phyloP scores from a whole-genome alignment of 2,888 invertebrate genomes.

The Therioaphis trifolii region DNA sequence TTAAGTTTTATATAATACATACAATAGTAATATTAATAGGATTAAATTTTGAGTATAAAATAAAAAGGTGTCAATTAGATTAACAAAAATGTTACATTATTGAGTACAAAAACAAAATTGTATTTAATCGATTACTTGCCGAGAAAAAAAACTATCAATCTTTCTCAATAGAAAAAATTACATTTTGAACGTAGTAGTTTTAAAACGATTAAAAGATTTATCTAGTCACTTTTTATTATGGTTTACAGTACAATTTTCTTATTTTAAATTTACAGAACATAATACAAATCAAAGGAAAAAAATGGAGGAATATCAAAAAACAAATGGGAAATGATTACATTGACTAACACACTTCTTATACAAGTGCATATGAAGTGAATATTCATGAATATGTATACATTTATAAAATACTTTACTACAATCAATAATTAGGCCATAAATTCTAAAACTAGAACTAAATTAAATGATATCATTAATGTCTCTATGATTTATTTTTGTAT shows the following conservation, averaged over 20 bases:
- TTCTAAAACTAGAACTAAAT: constrained; percentile 11
- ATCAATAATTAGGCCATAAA: neutral
- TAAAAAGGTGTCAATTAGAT: constrained; percentile 28
- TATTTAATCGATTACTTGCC: neutral
- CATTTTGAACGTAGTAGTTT: neutral
- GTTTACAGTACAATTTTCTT: no score
- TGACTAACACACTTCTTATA: neutral
- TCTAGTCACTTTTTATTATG: no score
- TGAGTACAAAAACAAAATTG: constrained; percentile 15
- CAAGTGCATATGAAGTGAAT: neutral
- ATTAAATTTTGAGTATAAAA: constrained; percentile 15
- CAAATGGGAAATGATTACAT: neutral
- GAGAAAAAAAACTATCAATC: neutral
- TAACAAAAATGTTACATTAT: neutral
- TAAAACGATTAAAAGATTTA: no score
- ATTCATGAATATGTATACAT: neutral
- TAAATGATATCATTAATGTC: neutral
- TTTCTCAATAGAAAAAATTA: neutral
- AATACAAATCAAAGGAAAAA: neutral
- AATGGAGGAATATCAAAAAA: neutral
- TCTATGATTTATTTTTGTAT: neutral
- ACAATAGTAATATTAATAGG: constrained; percentile 21
- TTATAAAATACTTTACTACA: neutral
- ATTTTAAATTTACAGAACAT: no score
- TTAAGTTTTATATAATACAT: constrained; percentile 10